Base-by-base conservation (phyloP, 1,140 invertebrate genomes). In the Penaeus indicus region DNA sequence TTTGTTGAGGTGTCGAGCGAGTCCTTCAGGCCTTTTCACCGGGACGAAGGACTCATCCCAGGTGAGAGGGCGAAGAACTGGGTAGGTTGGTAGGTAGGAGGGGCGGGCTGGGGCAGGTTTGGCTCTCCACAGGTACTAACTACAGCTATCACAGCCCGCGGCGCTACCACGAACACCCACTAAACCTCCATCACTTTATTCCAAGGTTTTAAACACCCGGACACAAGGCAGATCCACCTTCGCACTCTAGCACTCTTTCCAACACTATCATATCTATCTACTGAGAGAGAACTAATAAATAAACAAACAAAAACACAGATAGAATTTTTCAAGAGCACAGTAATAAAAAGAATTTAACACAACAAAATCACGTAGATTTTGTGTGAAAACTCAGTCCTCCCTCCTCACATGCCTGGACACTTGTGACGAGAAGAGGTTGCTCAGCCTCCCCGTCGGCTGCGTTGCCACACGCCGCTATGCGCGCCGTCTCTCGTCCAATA, bases 351-450 rank as follows among this genome's bases (percentile, higher is more conserved):
- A 86, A 86, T 86, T 86, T 86, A 86, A 86, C 84, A 86, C 84
- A 78, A 79, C 84, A 86, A 86, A 86, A 86, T 86, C 84, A 79
- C 84, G 84, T 64, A 79, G 84, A 86, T 86, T 86, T 86, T 86
- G 84, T 86, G 84, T 86, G 84, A 86, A 86, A 86, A 86, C 84
- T 86, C 84, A 47, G 60, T 78, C 72, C 75, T 27, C 72, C 75
- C 84, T 38, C 61, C 32, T 78, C 84, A 78, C 84, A 78, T 86
- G 75, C 75, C 84, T 86, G 84, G 63, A 86, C 84, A 86, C 84
- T 86, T 86, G 84, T 86, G 84, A 86, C 27, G 72, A 32, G 25
- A 75, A 38, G 72, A 27, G 42, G 42, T 38, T 75, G 72, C 27
- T 38, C 64, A 60, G 54, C 78, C 54, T 42, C 79, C 78, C 27